Percentiles rank a stretch among this genome's conserved stretches.
phyloP scores from a whole-genome alignment of 1,140 invertebrate species.

The Araneus ventricosus region DNA sequence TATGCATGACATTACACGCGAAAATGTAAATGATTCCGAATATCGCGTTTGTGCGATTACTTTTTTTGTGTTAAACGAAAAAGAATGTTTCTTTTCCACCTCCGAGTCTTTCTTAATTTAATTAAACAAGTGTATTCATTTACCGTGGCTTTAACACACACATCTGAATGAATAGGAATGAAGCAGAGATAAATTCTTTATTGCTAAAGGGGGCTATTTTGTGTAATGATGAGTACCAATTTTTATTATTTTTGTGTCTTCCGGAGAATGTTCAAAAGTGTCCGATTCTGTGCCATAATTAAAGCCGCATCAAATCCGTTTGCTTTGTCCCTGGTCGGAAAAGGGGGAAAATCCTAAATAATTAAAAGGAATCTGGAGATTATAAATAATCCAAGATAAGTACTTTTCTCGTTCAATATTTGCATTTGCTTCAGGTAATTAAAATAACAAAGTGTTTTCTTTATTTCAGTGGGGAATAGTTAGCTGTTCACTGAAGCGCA shows the following conservation, averaged over 20 bases:
- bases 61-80: neutral
- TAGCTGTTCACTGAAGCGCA: neutral
- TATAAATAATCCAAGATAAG: constrained; percentile 54
- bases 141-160: neutral
- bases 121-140: neutral
- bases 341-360: neutral
- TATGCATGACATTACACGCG: too few species aligned
- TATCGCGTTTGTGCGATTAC: too few species aligned
- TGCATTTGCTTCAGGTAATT: constrained; percentile 20
- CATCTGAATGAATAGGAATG: neutral
- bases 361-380: constrained; percentile 48
- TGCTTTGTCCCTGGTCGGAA: constrained; percentile 12
- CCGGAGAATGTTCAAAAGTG: neutral
- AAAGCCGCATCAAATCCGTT: constrained; percentile 33
- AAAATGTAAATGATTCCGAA: too few species aligned
- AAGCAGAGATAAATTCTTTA: neutral
- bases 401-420: constrained; percentile 32
- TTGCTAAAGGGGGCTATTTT: neutral
- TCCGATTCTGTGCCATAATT: neutral
- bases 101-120: neutral
- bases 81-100: neutral
- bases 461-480: neutral
- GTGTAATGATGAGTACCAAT: neutral
- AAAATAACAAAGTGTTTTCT: constrained; percentile 39
- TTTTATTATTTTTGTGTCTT: constrained; percentile 3